Base-by-base conservation (phyloP, 2,888 invertebrate species). In the Hirtodrosophila trivittata region DNA sequence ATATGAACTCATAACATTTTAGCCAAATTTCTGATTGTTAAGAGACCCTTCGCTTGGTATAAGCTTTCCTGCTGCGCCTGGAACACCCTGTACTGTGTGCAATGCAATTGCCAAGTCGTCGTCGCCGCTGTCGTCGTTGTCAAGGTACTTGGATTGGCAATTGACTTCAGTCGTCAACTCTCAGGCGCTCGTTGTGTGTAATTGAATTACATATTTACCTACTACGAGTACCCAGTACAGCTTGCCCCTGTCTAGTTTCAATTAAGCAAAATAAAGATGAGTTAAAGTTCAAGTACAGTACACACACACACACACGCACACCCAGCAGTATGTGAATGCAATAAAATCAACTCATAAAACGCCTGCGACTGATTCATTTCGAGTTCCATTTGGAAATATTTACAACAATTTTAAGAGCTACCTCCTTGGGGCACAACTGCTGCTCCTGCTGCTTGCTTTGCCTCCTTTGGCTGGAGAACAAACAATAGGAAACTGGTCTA, bases 181-280 rank as follows among this genome's bases (percentile, higher is more conserved):
- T 26, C 21, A 52, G 25, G 32, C 43, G 46, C 30, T 42, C 68
- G 43, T 6, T 59, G 54, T 55, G 49, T 62, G 60, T 75, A 77
- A 77, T 77, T 75, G 75, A 77, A 74, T 75, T 74, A 77, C 52
- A 76, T 64, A 75, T 77, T 60, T 75, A 77, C 77, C 74, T 87
- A 72, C 50, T 21, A 21, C 18, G 18, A 3, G 18, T 21, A 5
- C 18, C 5, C 3, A 3, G 16, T 9, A 6, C 18, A 16, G 6
- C 41, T 2, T 43, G 55, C 26, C 45, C 13, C 59, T 86, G 87
- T 62, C 87, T 87, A 74, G 86, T 83, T 75, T 87, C 75, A 88
- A 88, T 88, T 88, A 87, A 86, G 82, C 46, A 69, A 87, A 82
- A 80, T 86, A 82, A 86, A 84, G 84, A 77, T 74, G 69, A 78